phyloP scores from a whole-genome alignment of 2,888 invertebrate genomes.

The Ryuthela nishihirai region DNA sequence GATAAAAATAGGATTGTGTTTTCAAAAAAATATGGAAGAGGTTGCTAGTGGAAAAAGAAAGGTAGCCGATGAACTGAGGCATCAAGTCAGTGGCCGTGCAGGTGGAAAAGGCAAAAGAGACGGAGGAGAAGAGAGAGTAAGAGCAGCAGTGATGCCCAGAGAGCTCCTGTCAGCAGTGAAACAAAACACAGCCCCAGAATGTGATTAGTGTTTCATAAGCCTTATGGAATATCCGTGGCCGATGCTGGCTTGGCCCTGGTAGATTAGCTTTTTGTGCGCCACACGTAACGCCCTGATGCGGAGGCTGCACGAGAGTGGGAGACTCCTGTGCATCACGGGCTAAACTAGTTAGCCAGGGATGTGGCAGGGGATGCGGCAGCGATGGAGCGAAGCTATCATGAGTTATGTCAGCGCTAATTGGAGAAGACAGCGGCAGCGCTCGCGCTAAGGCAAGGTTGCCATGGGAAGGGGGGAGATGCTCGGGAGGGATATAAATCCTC shows the following conservation, averaged over 20 bases:
- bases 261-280: slow-evolving; percentile 36
- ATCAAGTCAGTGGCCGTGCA: too few species aligned
- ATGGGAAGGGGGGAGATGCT: slow-evolving; percentile 3
- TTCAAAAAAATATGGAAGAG: too few species aligned
- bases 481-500: slow-evolving; percentile 23
- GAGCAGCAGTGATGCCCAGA: background rate
- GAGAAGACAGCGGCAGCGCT: slow-evolving; percentile 14
- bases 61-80: too few species aligned
- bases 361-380: background rate
- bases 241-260: slow-evolving; percentile 18
- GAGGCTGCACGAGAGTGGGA: background rate
- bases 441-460: background rate
- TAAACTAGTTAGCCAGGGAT: slow-evolving; percentile 24
- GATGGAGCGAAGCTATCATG: slow-evolving; percentile 23
- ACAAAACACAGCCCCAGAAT: slow-evolving; percentile 37
- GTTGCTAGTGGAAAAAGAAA: too few species aligned
- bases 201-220: slow-evolving; percentile 38
- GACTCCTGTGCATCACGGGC: background rate
- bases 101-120: background rate
- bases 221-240: slow-evolving; percentile 28
- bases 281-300: background rate
- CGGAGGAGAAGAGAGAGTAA: background rate
- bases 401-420: slow-evolving; percentile 39
- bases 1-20: too few species aligned
- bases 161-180: slow-evolving; percentile 34